Base-by-base conservation (phyloP, 1,140 invertebrate genomes). In the Platyura marginata region DNA sequence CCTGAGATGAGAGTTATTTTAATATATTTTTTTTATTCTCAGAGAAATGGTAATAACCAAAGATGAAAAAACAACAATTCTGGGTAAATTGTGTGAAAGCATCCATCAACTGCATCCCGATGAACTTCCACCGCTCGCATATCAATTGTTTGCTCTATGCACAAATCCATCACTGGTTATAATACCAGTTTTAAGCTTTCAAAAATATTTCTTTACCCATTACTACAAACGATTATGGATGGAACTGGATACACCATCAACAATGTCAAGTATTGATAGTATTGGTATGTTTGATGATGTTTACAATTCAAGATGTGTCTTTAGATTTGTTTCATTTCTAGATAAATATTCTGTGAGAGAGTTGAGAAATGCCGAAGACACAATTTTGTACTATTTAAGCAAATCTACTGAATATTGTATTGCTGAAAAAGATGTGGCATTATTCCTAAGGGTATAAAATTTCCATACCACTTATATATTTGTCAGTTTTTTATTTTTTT, bases 111-210 rank as follows among this genome's bases (percentile, higher is more conserved):
- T 66, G 18, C 57, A 56, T 1, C 58, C 64, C 11, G 59, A 63
- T 54, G 65, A 67, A 44, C 44, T 68, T 18, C 66, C 66, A 16
- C 48, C 63, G 2, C 49, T 68, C 40, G 48, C 61, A 9, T 66
- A 55, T 46, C 64, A 68, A 43, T 47, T 68, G 15, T 56, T 68
- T 32, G 60, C 52, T 18, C 50, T 68, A 41, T 66, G 64, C 51
- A 55, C 44, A 47, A 62, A 49, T 21, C 56, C 52, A 32, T 46
- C 47, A 13, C 51, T 50, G 44, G 55, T 50, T 47, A 54, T 60
- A 3, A 55, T 59, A 34, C 51, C 52, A 0, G 8, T 67, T 38
- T 43, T 66, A 22, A 57, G 54, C 9, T 43, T 68, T 25, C 62
- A 68, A 40, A 53, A 61, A 40, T 67, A 67, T 45, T 68, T 68